Conservation (phyloP, 1,140 invertebrate species). For the Leptinotarsa undecemlineata region DNA sequence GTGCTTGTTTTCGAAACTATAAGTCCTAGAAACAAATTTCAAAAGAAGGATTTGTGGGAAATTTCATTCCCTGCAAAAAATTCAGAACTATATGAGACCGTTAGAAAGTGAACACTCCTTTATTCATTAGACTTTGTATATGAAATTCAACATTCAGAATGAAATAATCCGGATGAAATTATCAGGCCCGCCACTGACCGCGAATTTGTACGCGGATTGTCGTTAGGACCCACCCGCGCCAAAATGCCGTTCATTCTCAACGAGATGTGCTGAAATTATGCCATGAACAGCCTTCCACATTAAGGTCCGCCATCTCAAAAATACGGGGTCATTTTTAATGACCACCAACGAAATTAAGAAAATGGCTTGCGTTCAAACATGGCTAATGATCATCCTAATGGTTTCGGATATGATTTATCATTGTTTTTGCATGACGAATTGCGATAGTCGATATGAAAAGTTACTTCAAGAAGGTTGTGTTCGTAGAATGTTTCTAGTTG, state of each 20-base stretch:
- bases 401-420: conserved; percentile 16
- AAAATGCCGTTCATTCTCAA: conserved; percentile 30
- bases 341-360: conserved; percentile 43
- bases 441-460: not conserved
- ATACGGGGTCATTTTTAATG: conserved; percentile 42
- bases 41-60: no score
- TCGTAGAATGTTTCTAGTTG: no score
- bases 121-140: no score
- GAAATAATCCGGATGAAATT: not conserved
- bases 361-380: conserved; percentile 31
- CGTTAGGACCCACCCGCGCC: conserved; percentile 37
- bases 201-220: conserved; percentile 31
- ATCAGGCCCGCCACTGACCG: not conserved
- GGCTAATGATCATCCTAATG: conserved; percentile 16
- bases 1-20: no score
- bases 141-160: no score
- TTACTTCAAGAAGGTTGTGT: not conserved
- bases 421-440: conserved; percentile 11
- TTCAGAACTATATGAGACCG: no score
- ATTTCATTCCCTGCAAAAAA: no score
- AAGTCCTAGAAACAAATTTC: no score
- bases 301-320: conserved; percentile 33
- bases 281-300: conserved; percentile 27
- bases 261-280: conserved; percentile 44
- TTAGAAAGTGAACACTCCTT: no score